Conservation (phyloP, 2,797 vertebrate species). For the Sebastolobus altivelis region DNA sequence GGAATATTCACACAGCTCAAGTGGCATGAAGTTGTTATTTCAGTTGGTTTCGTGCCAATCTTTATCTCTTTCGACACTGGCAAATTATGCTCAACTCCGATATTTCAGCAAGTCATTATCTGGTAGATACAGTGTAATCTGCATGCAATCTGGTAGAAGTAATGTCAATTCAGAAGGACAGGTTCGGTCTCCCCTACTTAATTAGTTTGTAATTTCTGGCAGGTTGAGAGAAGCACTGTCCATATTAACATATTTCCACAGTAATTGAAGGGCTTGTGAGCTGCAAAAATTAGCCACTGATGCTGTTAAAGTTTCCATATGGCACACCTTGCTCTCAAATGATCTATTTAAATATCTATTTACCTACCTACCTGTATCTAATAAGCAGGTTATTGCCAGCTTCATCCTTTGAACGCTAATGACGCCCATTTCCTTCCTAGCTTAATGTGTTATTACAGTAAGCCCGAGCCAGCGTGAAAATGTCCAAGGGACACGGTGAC, state of each 20-base stretch:
- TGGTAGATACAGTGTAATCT: constrained; percentile 35
- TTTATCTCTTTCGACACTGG: neutral
- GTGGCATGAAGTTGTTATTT: neutral
- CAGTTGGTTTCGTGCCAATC: neutral
- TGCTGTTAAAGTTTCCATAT: constrained; percentile 49
- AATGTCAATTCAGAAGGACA: constrained; percentile 28
- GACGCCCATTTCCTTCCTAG: constrained; percentile 13
- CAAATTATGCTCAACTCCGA: constrained; percentile 12
- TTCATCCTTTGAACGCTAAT: constrained; percentile 28
- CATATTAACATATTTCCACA: constrained; percentile 35
- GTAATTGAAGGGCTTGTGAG: constrained; percentile 42
- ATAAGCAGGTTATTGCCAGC: constrained; percentile 30
- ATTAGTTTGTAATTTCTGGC: constrained; percentile 56
- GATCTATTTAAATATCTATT: constrained; percentile 31
- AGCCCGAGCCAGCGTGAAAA: constrained; percentile 14
- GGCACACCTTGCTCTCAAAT: constrained; percentile 29
- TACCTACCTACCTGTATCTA: constrained; percentile 19
- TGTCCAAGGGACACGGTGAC: constrained; percentile 28
- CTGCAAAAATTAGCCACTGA: constrained; percentile 42
- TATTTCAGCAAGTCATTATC: constrained; percentile 40
- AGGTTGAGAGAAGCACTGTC: constrained; percentile 30
- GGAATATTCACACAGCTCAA: neutral
- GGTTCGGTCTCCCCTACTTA: constrained; percentile 39
- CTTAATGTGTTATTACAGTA: constrained; percentile 42
- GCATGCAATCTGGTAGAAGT: constrained; percentile 25